A percentile compares a stretch with the other conserved stretches of the same genome.
Conservation (phyloP, 2,113 vertebrate species). For the Ptilorrhoa leucosticta region DNA sequence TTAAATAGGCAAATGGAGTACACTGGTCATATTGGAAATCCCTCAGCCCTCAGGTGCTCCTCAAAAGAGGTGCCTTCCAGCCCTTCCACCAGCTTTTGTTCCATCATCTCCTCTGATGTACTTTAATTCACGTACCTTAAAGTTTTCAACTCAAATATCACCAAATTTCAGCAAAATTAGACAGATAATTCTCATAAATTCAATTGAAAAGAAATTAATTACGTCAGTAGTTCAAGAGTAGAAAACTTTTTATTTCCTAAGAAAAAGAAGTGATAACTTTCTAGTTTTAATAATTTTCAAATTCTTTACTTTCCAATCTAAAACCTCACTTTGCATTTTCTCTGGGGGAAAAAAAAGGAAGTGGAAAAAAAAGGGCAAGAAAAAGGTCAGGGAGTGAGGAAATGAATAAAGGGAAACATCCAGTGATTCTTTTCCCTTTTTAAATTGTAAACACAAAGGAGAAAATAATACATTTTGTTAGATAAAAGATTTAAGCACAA, state of each 20-base stretch:
- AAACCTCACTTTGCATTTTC: neutral
- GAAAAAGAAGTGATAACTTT: neutral
- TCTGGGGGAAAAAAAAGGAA: fast-evolving
- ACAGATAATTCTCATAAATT: neutral
- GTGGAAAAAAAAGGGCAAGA: neutral
- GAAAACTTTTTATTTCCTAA: neutral
- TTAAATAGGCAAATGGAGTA: neutral
- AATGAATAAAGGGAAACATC: neutral
- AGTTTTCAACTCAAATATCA: neutral
- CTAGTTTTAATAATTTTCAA: neutral
- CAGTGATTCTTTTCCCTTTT: neutral
- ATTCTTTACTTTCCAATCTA: neutral
- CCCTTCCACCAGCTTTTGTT: neutral
- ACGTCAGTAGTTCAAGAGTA: neutral
- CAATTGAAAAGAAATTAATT: neutral
- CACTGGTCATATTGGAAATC: neutral
- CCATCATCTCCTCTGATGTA: neutral
- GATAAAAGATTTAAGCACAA: neutral
- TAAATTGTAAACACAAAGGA: neutral
- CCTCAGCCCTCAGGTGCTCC: neutral
- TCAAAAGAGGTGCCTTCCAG: neutral
- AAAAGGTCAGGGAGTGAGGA: neutral
- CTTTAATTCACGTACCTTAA: neutral
- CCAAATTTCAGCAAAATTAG: neutral
- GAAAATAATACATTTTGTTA: neutral